Evolutionary conservation across 2,113 vertebrate genomes (phyloP), one percentile per base, ranked within the genome.

Genomic region (Pitta sordida): DNA sequence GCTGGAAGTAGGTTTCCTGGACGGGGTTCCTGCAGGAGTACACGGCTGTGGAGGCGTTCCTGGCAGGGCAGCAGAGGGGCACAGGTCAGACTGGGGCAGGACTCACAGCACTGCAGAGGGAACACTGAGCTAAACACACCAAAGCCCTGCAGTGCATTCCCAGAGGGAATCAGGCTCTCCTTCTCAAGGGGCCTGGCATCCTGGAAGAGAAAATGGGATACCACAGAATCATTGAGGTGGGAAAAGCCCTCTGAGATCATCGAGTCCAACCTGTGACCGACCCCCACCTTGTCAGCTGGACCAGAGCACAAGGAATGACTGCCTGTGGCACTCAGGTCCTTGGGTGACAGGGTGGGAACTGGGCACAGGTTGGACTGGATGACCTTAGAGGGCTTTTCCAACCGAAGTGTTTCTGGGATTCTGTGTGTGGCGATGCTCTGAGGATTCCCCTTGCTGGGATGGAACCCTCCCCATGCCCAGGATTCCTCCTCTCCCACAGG

Each of bases 1-100:
- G 99, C 97, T 99, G 98, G 97, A 99, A 99, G 90, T 98, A 99
- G 27, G 99, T 99, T 70, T 99, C 99, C 81, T 99, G 99, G 62
- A 98, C 98, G 0, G 98, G 91, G 46, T 58, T 99, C 59, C 98
- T 96, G 60, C 98, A 98, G 36, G 98, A 99, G 0, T 98, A 99
- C 58, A 99, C 97, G 0, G 99, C 98, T 0, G 97, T 97, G 43
- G 98, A 94, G 24, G 98, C 98, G 0, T 98, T 99, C 96, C 99
- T 99, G 93, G 6, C 6, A 36, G 69, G 41, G 52, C 18, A 32
- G 59, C 52, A 39, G 34, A 56, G 32, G 39, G 55, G 53, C 21
- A 70, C 43, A 0, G 1, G 14, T 89, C 87, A 53, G 41, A 21
- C 1, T 5, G 22, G 46, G 26, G 7, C 13, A 22, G 7, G 15